Percentiles rank a stretch among this genome's conserved stretches.
Evolutionary conservation across 2,888 invertebrate genomes (phyloP).

Genomic region (Mythimna loreyi): DNA sequence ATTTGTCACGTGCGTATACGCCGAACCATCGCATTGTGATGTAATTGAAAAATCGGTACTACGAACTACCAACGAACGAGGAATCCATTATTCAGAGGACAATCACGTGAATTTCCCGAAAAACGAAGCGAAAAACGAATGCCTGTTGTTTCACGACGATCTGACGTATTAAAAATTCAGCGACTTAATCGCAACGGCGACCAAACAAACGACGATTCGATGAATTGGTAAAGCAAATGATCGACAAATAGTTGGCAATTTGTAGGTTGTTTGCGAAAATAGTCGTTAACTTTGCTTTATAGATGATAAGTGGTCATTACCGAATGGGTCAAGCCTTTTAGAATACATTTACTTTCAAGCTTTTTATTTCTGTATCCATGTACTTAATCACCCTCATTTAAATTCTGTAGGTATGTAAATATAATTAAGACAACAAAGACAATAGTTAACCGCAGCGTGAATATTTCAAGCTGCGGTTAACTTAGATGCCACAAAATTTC

Average conservation of each 20-base stretch:
- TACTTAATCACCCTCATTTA: not conserved
- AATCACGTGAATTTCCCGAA: constrained; percentile 88
- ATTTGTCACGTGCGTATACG: constrained; percentile 61
- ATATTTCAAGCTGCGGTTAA: too few species aligned
- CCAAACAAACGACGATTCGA: constrained; percentile 80
- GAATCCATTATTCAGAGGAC: constrained; percentile 87
- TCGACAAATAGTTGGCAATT: constrained; percentile 82
- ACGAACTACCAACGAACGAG: constrained; percentile 79
- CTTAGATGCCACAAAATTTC: too few species aligned
- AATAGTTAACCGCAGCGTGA: too few species aligned
- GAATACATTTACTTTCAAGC: not conserved
- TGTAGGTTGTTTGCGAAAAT: constrained; percentile 71
- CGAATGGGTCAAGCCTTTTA: constrained; percentile 13
- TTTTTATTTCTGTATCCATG: not conserved
- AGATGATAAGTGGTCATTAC: constrained; percentile 19
- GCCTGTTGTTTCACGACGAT: constrained; percentile 85
- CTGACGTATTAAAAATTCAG: constrained; percentile 85
- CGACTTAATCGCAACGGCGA: constrained; percentile 83
- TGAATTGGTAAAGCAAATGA: constrained; percentile 77
- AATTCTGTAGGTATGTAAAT: not conserved
- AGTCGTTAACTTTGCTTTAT: constrained; percentile 46
- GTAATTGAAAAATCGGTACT: constrained; percentile 88
- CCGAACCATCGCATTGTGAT: constrained; percentile 78
- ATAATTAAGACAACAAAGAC: too few species aligned
- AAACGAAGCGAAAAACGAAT: constrained; percentile 87